Evolutionary conservation across 2,888 invertebrate species (phyloP), one percentile per base, ranked within the genome.

Genomic region (Steromphala cineraria): DNA sequence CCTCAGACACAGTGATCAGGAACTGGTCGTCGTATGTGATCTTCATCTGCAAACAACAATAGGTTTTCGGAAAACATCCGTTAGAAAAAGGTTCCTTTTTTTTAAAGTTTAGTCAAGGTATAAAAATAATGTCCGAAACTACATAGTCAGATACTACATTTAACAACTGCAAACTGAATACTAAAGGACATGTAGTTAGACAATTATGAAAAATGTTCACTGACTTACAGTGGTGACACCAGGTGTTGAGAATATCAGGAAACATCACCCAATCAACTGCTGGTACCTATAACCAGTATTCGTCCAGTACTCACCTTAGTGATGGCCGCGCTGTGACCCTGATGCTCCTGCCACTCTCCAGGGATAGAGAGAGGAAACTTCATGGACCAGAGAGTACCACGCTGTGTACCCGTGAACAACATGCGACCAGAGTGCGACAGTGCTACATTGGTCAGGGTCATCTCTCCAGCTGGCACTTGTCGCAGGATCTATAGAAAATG

Each of bases 401-500:
- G 94, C 19, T 96, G 95, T 8, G 96, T 97, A n/a, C 96, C 95
- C 62, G 96, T 95, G 91, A 98, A 97, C 88, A 98, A 94, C 94
- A 97, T 96, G 84, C 96, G 94, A 87, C 98, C 97, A 0, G 97
- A 96, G 87, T 96, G 95, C 0, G 97, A 96, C 87, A 98, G 91
- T 0, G 95, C 94, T 2, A 97, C 91, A 93, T 71, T 95, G 83
- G 96, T 95, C 71, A 96, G 94, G 1, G 91, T 91, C 31, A 91
- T 88, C 19, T 93, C 94, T 21, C 93, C 92, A 53, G 93, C 87
- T 81, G 92, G 91, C 7, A 94, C 90, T 74, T 93, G 91, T 80
- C 94, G 90, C 55, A 93, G 86, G 55, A 93, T 89, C 93, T 93
- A 84, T 13, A 81, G 80, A 81, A 19, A 56, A 56, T 8, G 21